Evolutionary conservation across 2,113 vertebrate species (phyloP).

Genomic region (Felis chaus): DNA sequence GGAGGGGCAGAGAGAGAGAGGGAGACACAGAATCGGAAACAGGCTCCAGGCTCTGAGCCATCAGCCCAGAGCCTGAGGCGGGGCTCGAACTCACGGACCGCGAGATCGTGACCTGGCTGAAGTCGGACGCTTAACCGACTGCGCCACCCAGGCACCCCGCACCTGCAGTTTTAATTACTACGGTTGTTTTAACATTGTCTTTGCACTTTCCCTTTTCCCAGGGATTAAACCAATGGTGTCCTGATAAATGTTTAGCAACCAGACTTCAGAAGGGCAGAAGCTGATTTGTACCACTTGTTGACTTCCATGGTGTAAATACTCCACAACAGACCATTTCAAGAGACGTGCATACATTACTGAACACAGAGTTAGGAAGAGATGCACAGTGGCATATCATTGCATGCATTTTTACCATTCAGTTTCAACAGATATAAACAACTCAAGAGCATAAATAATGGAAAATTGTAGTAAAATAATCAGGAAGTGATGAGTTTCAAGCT

Average conservation of each 20-base stretch:
- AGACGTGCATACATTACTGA: not conserved
- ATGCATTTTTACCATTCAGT: not conserved
- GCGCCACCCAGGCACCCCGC: no score
- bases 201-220: not conserved
- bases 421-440: not conserved
- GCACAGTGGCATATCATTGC: accelerated
- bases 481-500: not conserved
- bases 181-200: not conserved
- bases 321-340: not conserved
- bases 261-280: not conserved
- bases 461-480: not conserved
- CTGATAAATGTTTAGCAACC: not conserved
- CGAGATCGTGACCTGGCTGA: no score
- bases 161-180: not conserved
- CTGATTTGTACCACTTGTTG: not conserved
- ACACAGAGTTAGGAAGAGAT: not conserved
- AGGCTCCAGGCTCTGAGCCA: no score
- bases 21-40: no score
- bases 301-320: not conserved
- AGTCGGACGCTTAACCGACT: no score
- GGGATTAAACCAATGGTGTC: not conserved
- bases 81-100: no score
- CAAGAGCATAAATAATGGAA: not conserved
- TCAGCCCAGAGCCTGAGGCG: no score
- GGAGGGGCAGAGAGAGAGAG: no score